Base-by-base conservation (phyloP, 2,888 invertebrate species). In the Metopia argyrocephala region DNA sequence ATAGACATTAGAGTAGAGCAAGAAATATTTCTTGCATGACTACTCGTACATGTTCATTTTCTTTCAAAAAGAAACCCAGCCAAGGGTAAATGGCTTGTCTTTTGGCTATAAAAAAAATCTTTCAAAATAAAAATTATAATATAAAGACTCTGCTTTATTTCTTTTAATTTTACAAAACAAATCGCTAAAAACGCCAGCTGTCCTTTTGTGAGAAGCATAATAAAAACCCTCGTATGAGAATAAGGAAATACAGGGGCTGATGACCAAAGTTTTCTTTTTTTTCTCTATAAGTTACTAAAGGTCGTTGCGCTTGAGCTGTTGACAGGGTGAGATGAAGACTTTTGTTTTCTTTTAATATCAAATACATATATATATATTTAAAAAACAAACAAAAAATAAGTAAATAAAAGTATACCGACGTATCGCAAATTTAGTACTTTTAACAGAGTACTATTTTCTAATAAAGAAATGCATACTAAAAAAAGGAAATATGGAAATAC, bases 21-120 rank as follows among this genome's bases (percentile, higher is more conserved):
- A 66, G 57, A 69, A 78, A 80, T 82, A 69, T 70, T 70, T 68
- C 78, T 83, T 79, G 81, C 83, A 74, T 82, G 82, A 75, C 78
- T 83, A 64, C 52, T 54, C 57, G 31, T 62, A 65, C 59, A 52
- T 46, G 25, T 70, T 27, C 56, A 54, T 25, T 68, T 7, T 28
- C 20, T 48, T 28, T 59, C 62, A 50, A 61, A 54, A 65, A 25
- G 20, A 71, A 81, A 83, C 59, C 78, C 76, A 79, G 54, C 57
- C 79, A 66, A 81, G 83, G 84, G 82, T 83, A 78, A 83, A 71
- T 76, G 66, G 27, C 50, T 61, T 28, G 23, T 27, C 27, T 56
- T n/a, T 56, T n/a, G n/a, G n/a, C n/a, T n/a, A n/a, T n/a, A 38
- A 38, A 38, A 15, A 73, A 70, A 81, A 65, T 74, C 74, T 74